Conservation (phyloP, 2,113 vertebrate species). For the Camelus bactrianus region DNA sequence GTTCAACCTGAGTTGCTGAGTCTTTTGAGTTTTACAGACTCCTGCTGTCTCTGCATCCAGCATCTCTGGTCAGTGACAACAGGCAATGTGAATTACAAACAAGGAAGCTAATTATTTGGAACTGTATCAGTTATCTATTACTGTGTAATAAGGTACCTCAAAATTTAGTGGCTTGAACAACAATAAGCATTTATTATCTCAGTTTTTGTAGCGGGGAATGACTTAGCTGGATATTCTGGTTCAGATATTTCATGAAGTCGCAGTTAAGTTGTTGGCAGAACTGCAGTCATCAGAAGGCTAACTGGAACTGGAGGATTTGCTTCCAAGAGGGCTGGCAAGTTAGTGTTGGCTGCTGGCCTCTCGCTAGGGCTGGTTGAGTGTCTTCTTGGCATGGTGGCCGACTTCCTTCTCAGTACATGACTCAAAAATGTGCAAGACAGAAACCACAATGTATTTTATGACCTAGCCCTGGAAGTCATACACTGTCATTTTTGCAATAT, state of each 20-base stretch:
- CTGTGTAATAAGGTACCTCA: background rate
- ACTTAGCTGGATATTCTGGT: slow-evolving; percentile 5
- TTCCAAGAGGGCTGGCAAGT: slow-evolving; percentile 24
- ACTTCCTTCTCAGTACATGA: background rate
- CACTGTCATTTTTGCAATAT: background rate
- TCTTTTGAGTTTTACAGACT: background rate
- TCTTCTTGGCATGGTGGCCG: background rate
- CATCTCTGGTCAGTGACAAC: background rate
- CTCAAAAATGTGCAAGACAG: background rate
- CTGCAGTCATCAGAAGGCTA: background rate
- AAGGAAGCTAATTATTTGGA: background rate
- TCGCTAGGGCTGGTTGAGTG: background rate
- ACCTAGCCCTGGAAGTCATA: background rate
- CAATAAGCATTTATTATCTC: background rate
- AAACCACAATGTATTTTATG: background rate
- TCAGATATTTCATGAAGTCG: background rate
- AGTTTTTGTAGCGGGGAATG: background rate
- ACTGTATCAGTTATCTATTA: background rate
- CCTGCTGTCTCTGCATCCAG: background rate
- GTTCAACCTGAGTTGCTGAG: background rate
- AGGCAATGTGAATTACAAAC: background rate
- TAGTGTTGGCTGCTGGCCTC: background rate
- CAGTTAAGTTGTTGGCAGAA: background rate
- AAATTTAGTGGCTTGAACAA: slow-evolving; percentile 5
- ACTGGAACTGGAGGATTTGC: background rate